Evolutionary conservation across 1,140 invertebrate species (phyloP).

Genomic region (Bombus waltoni): DNA sequence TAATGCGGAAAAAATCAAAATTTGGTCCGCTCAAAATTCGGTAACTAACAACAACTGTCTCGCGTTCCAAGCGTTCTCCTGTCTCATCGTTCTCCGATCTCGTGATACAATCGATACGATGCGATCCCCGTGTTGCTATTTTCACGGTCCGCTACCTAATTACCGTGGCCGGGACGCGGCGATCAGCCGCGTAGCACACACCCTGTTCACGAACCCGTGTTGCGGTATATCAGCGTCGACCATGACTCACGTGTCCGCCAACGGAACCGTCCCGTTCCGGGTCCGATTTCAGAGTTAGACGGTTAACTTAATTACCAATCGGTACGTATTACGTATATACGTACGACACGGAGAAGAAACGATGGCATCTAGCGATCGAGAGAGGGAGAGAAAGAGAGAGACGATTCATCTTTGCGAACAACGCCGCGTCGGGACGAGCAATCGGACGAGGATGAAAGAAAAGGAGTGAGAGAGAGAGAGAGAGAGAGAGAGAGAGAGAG

Average conservation of each 20-base stretch:
- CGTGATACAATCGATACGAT: slow-evolving; percentile 27
- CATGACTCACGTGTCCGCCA: slow-evolving; percentile 45
- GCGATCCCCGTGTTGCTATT: slow-evolving; percentile 15
- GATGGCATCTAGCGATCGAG: slow-evolving; percentile 44
- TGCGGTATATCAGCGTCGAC: slow-evolving; percentile 15
- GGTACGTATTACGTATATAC: not conserved
- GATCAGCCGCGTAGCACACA: slow-evolving; percentile 66
- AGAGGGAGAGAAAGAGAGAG: not conserved
- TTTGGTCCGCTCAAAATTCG: too few species aligned
- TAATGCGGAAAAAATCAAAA: too few species aligned
- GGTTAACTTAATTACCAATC: slow-evolving; percentile 68
- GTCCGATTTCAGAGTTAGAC: slow-evolving; percentile 55
- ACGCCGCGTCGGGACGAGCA: not conserved
- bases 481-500: slow-evolving; percentile 39
- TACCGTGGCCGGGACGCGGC: slow-evolving; percentile 49
- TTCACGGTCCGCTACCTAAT: slow-evolving; percentile 53
- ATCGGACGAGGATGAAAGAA: slow-evolving; percentile 24
- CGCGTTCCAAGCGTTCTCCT: not conserved
- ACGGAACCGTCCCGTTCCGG: slow-evolving; percentile 40
- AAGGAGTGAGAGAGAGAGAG: slow-evolving; percentile 49
- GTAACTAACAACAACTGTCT: not conserved
- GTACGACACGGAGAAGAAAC: slow-evolving; percentile 15
- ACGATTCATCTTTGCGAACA: not conserved
- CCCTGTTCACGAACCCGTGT: slow-evolving; percentile 51
- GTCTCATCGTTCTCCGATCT: too few species aligned